Percentiles rank a stretch among this genome's conserved stretches.
These are phyloP conservation scores for Pomatostomus ruficeps DNA, from an alignment of 2,113 vertebrate genomes.

Conservation along the genomic window DNA sequence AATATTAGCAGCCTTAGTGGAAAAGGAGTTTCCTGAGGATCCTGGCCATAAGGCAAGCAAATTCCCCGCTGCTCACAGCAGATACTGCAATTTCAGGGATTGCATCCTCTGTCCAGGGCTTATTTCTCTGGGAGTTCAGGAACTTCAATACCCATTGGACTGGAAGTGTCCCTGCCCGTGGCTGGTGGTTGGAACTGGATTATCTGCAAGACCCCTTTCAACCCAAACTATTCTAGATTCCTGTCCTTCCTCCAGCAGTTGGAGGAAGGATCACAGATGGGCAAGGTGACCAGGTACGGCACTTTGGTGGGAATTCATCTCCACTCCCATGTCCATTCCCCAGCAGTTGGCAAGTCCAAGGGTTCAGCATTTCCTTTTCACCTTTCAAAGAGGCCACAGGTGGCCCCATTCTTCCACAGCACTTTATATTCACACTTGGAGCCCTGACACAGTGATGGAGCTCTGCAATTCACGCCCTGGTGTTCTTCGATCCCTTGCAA, in stretches of 20 bases:
- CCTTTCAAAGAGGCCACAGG: neutral
- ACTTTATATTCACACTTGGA: neutral
- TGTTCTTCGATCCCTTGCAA: neutral
- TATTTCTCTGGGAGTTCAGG: neutral
- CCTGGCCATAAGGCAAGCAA: neutral
- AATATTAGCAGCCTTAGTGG: neutral
- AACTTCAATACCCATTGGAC: neutral
- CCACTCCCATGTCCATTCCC: fast-evolving
- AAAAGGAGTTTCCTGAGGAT: neutral
- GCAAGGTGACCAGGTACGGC: fast-evolving
- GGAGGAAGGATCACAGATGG: neutral
- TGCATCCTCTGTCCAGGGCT: neutral
- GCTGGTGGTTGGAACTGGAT: neutral
- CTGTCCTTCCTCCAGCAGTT: neutral
- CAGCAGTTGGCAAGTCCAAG: neutral
- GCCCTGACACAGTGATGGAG: neutral
- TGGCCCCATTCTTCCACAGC: neutral
- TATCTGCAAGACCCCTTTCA: neutral
- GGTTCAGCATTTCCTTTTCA: fast-evolving
- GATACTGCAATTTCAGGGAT: neutral
- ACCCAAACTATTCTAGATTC: neutral
- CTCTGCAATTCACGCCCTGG: neutral
- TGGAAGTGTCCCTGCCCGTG: neutral
- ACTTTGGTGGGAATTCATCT: fast-evolving
- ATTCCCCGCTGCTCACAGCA: neutral